Conservation (phyloP, 2,888 invertebrate species). For the Watsonalla cultraria region DNA sequence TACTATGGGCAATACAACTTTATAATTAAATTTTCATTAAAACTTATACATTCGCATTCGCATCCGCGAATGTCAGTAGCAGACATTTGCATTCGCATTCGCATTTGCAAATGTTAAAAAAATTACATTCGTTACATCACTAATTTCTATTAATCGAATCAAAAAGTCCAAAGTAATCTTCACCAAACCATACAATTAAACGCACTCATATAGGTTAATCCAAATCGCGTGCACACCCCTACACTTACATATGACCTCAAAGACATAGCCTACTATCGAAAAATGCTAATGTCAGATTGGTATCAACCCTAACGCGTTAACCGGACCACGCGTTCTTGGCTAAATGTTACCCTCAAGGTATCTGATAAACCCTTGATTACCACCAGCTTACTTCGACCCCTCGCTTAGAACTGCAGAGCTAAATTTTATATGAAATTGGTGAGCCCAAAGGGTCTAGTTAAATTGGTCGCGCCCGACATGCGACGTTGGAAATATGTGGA, state of each 20-base stretch:
- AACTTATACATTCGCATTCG: too few species aligned
- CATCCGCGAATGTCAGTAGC: too few species aligned
- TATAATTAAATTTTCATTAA: too few species aligned
- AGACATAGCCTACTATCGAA: slow-evolving; percentile 61
- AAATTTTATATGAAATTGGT: background rate
- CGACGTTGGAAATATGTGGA: slow-evolving; percentile 73
- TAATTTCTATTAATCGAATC: too few species aligned
- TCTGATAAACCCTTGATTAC: slow-evolving; percentile 59
- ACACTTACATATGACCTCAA: slow-evolving; percentile 69
- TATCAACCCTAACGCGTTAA: slow-evolving; percentile 66
- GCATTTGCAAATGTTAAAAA: too few species aligned
- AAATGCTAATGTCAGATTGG: slow-evolving; percentile 72
- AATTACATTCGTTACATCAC: too few species aligned
- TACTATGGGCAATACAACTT: too few species aligned
- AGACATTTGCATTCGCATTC: too few species aligned
- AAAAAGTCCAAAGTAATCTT: too few species aligned
- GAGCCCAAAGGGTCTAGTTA: slow-evolving; percentile 24
- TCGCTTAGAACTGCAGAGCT: slow-evolving; percentile 5
- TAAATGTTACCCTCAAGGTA: slow-evolving; percentile 72
- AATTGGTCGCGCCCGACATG: slow-evolving; percentile 48
- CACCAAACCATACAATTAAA: slow-evolving; percentile 8
- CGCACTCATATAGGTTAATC: slow-evolving; percentile 4
- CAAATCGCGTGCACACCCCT: slow-evolving; percentile 50
- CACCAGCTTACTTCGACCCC: slow-evolving; percentile 36
- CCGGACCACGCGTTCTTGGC: slow-evolving; percentile 67